Evolutionary conservation across 2,113 vertebrate species (phyloP), one percentile per base, ranked within the genome.

Genomic region (Poeciliopsis turrubarensis): DNA sequence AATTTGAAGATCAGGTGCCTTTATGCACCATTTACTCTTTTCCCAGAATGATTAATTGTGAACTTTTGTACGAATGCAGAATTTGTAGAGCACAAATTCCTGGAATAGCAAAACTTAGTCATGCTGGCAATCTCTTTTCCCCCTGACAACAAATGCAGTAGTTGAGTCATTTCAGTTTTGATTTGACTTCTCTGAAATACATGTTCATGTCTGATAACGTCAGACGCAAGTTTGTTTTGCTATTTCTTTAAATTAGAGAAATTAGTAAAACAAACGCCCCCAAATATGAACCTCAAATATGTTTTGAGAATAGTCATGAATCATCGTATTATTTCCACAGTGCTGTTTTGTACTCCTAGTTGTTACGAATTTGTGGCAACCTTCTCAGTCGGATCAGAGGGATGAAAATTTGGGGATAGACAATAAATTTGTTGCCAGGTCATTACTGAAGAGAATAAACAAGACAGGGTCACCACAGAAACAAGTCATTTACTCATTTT

Each of bases 1-100:
- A 32, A 61, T 27, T 41, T 3, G 60, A 73, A 76, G 65, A 68
- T 31, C 60, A 51, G 22, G 15, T 32, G 66, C 54, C 63, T 10
- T 5, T 2, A 14, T 0, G 6, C 60, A 61, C 15, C 26, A 65
- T 65, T 77, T 62, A 54, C 69, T 66, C 61, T 64, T 60, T 64
- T n/a, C 60, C 60, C 12, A 27, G n/a, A 32, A 69, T 34, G 60
- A 72, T 37, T 74, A 3, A 30, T 39, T 32, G n/a, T 51, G 17
- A n/a, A 51, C 27, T 2, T 51, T 66, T 68, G 34, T 15, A 62
- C 61, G 30, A 10, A 37, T 37, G 34, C 34, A 37, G 34, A 37
- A 37, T 37, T 37, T 37, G n/a, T n/a, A 19, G 34, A 62, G 34
- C 34, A 26, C 27, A 3, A 44, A 12, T 41, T 75, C 29, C 67